Base-by-base conservation (phyloP, 1,140 invertebrate species). In the Mylabris phalerata region DNA sequence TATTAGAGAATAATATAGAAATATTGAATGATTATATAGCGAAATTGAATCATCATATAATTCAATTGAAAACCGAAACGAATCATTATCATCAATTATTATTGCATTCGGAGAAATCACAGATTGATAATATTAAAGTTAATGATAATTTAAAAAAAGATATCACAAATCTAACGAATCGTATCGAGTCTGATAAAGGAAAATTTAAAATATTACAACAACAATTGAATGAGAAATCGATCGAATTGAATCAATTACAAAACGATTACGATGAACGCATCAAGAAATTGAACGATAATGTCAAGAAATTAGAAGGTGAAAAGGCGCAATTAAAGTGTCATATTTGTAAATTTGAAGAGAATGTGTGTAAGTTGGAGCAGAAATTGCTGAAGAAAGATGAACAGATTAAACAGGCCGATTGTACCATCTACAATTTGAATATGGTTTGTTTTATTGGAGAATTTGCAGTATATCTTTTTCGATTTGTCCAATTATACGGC, bases 1-100 rank as follows among this genome's bases (percentile, higher is more conserved):
- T 73, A 0, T 73, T 78, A 42, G 75, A 79, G 67, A 69, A 71
- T 4, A 80, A 75, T 65, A 71, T 82, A 54, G 77, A 80, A 63
- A 79, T 79, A 5, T 77, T 80, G 0, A 76, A 75, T 38, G 75
- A 74, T 65, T 71, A 77, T 59, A 71, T 75, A 7, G 77, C 75
- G 2, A 75, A 75, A 63, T 64, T 82, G 5, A 75, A 80, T 50
- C 80, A 82, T 42, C 72, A 59, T 42, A 59, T 80, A 10, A 74
- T 76, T 0, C 77, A 79, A 64, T 61, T 80, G 2, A 70, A 70
- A 11, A 73, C 74, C 5, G 77, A 82, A 54, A 72, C 76, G 3
- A 75, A 71, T 54, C 70, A 75, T 61, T 67, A 80, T 11, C 77
- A 78, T 59, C 76, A 80, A 59, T 62, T 81, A 58, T 65, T 80